Conservation (phyloP, 2,113 vertebrate genomes). For the Trinectes maculatus region DNA sequence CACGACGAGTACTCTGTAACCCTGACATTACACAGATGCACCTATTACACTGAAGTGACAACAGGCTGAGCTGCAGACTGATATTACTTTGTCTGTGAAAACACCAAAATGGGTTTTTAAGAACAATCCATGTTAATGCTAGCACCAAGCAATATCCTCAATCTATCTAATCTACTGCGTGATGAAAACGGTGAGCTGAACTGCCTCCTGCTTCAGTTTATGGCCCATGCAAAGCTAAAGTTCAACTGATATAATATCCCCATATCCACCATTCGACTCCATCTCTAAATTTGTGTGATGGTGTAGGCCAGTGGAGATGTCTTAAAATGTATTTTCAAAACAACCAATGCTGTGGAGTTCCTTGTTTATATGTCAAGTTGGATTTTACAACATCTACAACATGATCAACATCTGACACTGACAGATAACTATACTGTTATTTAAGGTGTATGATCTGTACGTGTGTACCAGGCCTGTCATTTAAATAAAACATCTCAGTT, state of each 20-base stretch:
- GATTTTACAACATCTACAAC: too few species aligned
- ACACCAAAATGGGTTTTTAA: neutral
- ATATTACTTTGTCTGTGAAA: neutral
- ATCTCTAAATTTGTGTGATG: neutral
- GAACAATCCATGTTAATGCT: neutral
- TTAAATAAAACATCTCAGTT: too few species aligned
- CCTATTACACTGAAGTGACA: neutral
- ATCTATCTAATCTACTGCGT: too few species aligned
- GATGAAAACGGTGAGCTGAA: neutral
- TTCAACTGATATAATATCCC: neutral
- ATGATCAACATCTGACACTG: too few species aligned
- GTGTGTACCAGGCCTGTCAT: too few species aligned
- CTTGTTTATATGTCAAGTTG: neutral
- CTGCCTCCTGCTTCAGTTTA: too few species aligned
- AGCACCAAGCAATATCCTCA: neutral
- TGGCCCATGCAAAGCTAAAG: neutral
- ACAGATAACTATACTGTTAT: too few species aligned
- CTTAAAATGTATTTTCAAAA: neutral
- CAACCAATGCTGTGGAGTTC: too few species aligned
- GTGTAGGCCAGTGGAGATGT: neutral
- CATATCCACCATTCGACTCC: neutral
- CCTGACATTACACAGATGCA: conserved; percentile 29
- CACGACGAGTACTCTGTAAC: neutral
- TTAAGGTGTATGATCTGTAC: neutral
- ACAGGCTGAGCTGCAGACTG: neutral